Evolutionary conservation across 92 coral and sea anemone genomes (phyloP).

Genomic region (Parazoanthus swiftii): DNA sequence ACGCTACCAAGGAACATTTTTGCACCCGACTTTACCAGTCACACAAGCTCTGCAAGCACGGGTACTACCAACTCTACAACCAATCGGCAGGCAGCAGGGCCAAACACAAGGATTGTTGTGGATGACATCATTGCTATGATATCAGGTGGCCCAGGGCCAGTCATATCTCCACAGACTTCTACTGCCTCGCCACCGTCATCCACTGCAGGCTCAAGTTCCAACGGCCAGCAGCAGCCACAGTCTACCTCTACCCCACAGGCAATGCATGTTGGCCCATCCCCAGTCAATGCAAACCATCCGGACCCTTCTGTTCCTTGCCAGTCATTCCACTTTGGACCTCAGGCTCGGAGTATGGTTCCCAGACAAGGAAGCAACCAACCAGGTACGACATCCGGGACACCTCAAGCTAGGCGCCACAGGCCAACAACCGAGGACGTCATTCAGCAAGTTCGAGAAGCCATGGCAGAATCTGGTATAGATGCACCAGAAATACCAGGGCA

Average conservation of each 20-base stretch:
- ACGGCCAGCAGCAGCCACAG: constrained; percentile 53
- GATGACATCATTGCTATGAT: constrained; percentile 85
- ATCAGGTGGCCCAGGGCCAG: constrained; percentile 64
- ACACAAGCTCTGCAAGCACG: constrained; percentile 49
- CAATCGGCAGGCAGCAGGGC: constrained; percentile 57
- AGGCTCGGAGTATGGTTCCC: constrained; percentile 51
- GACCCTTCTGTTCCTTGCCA: constrained; percentile 96
- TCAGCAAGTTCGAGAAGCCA: constrained; percentile 21
- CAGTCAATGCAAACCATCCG: constrained; percentile 65
- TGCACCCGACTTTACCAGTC: constrained; percentile 44
- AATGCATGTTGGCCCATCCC: constrained; percentile 35
- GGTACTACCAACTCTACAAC: constrained; percentile 55
- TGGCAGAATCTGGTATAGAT: constrained; percentile 25
- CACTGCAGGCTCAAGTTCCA: constrained; percentile 46
- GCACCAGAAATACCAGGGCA: neutral
- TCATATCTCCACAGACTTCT: constrained; percentile 34
- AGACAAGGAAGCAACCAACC: constrained; percentile 39
- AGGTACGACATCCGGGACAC: constrained; percentile 13
- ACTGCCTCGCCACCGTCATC: constrained; percentile 31
- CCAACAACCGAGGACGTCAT: constrained; percentile 27
- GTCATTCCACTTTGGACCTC: constrained; percentile 97
- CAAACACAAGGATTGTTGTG: constrained; percentile 56
- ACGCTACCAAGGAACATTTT: constrained; percentile 39
- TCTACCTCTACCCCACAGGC: constrained; percentile 38
- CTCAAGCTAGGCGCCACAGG: neutral